phyloP scores from a whole-genome alignment of 2,797 vertebrate genomes.

The Anguilla obscura region DNA sequence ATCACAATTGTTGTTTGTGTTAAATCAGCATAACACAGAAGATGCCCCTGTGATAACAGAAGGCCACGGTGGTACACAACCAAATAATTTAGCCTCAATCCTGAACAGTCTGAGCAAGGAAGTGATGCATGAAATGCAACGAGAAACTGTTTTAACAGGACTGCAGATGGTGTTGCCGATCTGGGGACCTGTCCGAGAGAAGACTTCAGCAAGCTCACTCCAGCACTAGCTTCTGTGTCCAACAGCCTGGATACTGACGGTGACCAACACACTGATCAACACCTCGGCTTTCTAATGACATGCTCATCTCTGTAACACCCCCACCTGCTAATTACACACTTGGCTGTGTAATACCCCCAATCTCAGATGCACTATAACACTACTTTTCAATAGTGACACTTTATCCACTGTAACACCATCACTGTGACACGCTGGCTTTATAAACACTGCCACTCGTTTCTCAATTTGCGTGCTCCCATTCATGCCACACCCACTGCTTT shows the following conservation, averaged over 20 bases:
- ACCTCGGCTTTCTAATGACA: not conserved
- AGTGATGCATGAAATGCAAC: not conserved
- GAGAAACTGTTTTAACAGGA: conserved; percentile 18
- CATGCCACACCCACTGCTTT: not conserved
- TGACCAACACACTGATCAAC: not conserved
- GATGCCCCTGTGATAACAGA: not conserved
- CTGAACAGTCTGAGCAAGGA: not conserved
- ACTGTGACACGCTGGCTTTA: not conserved
- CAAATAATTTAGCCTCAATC: not conserved
- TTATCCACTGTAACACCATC: not conserved
- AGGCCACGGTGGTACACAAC: not conserved
- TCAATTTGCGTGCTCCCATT: not conserved
- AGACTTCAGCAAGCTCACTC: not conserved
- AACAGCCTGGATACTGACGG: conserved; percentile 1
- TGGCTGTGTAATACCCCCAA: not conserved
- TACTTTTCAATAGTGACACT: not conserved
- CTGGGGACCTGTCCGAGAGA: not conserved
- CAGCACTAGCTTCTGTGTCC: not conserved
- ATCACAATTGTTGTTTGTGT: not conserved
- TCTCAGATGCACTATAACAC: not conserved
- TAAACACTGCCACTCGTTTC: not conserved
- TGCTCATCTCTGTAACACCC: not conserved
- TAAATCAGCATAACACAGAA: not conserved
- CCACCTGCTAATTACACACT: not conserved
- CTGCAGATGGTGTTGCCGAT: not conserved